These are phyloP conservation scores for Onthophagus taurus DNA, from an alignment of 1,140 invertebrate species.

Conservation along the genomic window DNA sequence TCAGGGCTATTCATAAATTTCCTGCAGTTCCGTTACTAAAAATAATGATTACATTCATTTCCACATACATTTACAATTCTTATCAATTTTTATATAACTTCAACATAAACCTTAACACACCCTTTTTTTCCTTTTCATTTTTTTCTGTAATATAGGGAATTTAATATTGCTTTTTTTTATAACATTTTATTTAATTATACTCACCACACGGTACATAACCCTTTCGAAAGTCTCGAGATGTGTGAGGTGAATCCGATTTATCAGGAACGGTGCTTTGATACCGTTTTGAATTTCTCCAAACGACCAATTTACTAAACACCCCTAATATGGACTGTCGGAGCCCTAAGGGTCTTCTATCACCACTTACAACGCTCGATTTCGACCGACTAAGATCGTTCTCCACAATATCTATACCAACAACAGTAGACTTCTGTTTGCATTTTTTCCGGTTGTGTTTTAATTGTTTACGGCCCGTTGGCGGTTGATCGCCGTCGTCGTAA, in stretches of 20 bases:
- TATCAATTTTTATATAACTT: no score
- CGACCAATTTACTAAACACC: constrained; percentile 56
- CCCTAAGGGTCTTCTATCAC: constrained; percentile 37
- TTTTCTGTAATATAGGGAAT: no score
- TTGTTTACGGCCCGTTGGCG: constrained; percentile 28
- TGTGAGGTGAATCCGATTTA: constrained; percentile 45
- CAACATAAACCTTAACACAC: no score
- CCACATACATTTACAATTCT: no score
- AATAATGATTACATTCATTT: no score
- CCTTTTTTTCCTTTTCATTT: no score
- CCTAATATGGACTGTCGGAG: constrained; percentile 52
- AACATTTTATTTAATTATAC: no score
- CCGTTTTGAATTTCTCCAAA: constrained; percentile 45
- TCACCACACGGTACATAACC: constrained; percentile 44
- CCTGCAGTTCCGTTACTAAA: no score
- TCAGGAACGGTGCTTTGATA: constrained; percentile 47
- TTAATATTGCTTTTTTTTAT: no score
- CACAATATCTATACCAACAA: constrained; percentile 22
- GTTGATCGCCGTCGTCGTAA: constrained; percentile 32
- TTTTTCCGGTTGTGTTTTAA: constrained; percentile 34
- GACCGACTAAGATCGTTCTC: constrained; percentile 30
- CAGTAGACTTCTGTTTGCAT: constrained; percentile 29
- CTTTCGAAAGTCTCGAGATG: constrained; percentile 42
- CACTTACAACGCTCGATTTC: constrained; percentile 33
- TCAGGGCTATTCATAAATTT: no score